Conservation (phyloP, 2,888 invertebrate genomes). For the Drosophila mettleri region DNA sequence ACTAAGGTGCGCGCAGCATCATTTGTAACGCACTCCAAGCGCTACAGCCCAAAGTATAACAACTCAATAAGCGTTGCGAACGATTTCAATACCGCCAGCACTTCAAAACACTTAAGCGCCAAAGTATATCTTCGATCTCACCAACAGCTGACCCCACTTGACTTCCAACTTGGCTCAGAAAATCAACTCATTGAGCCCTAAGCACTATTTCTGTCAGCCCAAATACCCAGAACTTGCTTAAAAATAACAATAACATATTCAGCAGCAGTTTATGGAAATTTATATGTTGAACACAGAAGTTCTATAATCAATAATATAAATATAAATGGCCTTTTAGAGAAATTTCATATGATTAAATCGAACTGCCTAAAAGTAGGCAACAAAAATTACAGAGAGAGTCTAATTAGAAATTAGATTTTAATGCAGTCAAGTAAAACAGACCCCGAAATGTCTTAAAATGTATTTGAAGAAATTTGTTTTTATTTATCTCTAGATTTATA, state of each 20-base stretch:
- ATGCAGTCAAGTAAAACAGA: too few species aligned
- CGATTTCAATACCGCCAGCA: slow-evolving; percentile 47
- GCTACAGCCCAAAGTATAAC: slow-evolving; percentile 62
- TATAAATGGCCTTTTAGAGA: too few species aligned
- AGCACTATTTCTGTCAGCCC: slow-evolving; percentile 1
- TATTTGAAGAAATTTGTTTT: too few species aligned
- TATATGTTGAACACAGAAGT: neutral
- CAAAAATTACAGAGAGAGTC: accelerated
- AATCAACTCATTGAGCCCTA: neutral
- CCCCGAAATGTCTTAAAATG: too few species aligned
- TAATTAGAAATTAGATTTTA: too few species aligned
- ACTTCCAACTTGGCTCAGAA: slow-evolving; percentile 55
- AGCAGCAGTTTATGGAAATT: neutral
- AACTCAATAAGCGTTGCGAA: slow-evolving; percentile 66
- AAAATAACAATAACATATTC: neutral
- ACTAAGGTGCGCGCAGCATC: slow-evolving; percentile 75
- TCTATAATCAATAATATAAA: neutral
- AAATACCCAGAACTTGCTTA: neutral
- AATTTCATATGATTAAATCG: neutral
- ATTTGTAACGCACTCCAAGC: slow-evolving; percentile 64
- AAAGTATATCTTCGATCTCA: slow-evolving; percentile 74
- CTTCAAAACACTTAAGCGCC: slow-evolving; percentile 76
- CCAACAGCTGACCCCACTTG: slow-evolving; percentile 74
- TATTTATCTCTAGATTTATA: too few species aligned
- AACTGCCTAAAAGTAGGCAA: slow-evolving; percentile 20